Evolutionary conservation across 1,140 invertebrate genomes (phyloP).

Genomic region (Habropoda laboriosa): DNA sequence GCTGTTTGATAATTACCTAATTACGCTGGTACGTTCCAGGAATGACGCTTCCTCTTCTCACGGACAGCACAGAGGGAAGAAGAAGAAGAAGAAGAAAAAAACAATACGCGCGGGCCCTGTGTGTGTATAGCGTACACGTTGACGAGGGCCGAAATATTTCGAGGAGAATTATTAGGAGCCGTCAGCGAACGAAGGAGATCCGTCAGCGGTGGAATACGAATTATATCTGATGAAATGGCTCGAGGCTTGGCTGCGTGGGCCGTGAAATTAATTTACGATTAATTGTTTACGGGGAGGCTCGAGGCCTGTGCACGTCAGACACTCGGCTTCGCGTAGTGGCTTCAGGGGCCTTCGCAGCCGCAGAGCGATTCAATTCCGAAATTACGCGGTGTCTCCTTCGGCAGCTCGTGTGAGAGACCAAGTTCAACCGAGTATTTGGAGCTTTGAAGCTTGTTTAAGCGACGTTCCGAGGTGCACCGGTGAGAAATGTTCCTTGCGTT

Average conservation of each 20-base stretch:
- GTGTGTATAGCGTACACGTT: neutral
- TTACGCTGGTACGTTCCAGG: conserved; percentile 21
- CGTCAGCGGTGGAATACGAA: conserved; percentile 21
- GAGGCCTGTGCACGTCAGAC: neutral
- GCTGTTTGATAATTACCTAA: conserved; percentile 48
- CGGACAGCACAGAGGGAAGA: neutral
- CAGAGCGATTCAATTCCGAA: conserved; percentile 30
- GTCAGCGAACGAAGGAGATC: neutral
- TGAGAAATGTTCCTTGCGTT: too few relatives aligned
- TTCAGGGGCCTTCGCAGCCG: neutral
- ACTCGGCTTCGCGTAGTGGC: neutral
- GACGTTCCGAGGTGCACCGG: too few relatives aligned
- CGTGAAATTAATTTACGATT: conserved; percentile 60
- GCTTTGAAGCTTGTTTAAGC: too few relatives aligned
- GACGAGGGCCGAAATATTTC: conserved; percentile 10
- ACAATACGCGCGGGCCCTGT: too few relatives aligned
- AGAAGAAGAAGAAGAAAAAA: neutral
- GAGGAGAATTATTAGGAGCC: conserved; percentile 10
- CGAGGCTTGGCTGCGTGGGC: conserved; percentile 13
- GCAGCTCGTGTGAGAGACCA: too few relatives aligned
- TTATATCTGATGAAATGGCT: conserved; percentile 38
- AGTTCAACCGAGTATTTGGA: too few relatives aligned
- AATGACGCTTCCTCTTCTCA: conserved; percentile 32
- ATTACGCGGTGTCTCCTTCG: conserved; percentile 27
- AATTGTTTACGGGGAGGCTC: conserved; percentile 39